Percentiles rank a stretch among this genome's conserved stretches.
phyloP scores from a whole-genome alignment of 1,140 invertebrate species.

The Olivierus martensii region DNA sequence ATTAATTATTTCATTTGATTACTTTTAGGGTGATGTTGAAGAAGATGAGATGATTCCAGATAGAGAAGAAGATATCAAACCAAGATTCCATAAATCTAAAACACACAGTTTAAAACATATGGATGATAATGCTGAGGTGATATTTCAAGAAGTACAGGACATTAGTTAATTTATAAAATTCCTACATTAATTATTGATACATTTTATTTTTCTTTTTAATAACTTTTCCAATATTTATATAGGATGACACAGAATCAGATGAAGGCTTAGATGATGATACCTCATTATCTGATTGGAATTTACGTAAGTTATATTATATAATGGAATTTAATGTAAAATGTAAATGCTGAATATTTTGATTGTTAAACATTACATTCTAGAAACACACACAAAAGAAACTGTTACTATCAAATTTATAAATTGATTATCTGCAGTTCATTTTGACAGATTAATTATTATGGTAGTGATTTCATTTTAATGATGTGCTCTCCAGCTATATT shows the following conservation, averaged over 20 bases:
- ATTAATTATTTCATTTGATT: too few species aligned
- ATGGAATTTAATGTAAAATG: too few species aligned
- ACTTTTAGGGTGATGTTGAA: conserved; percentile 49
- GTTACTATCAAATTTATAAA: too few species aligned
- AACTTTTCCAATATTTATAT: conserved; percentile 1
- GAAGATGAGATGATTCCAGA: conserved; percentile 97
- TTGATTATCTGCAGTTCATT: too few species aligned
- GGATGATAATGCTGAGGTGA: conserved; percentile 20
- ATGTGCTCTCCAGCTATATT: too few species aligned
- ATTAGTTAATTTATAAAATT: background rate
- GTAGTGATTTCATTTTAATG: too few species aligned
- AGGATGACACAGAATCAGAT: conserved; percentile 56
- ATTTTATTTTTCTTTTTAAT: background rate
- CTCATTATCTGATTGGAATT: conserved; percentile 90
- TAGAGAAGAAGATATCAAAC: conserved; percentile 92
- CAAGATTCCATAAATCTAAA: conserved; percentile 87
- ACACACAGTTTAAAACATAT: conserved; percentile 45
- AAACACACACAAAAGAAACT: too few species aligned
- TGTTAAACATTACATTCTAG: too few species aligned
- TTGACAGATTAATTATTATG: too few species aligned
- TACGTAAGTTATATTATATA: conserved; percentile 45
- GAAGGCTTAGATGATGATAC: conserved; percentile 70
- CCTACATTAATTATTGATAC: background rate
- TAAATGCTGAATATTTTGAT: too few species aligned
- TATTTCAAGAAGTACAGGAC: background rate